Conservation (phyloP, 2,888 invertebrate genomes). For the Laspeyria flexula region DNA sequence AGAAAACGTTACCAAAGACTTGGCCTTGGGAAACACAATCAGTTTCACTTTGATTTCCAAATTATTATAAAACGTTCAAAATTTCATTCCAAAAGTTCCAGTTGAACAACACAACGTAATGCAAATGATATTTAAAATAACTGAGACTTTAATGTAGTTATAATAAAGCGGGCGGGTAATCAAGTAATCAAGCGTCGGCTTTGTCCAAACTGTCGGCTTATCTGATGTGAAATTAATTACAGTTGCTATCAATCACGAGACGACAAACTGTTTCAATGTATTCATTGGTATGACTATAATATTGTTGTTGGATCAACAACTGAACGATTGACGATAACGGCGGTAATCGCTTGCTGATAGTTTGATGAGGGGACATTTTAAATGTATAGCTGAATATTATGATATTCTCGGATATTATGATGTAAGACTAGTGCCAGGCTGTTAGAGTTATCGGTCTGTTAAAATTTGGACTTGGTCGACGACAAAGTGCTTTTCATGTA, state of each 20-base stretch:
- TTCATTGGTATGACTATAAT: slow-evolving; percentile 25
- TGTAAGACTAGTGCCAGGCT: too few relatives aligned
- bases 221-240: slow-evolving; percentile 72
- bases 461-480: too few relatives aligned
- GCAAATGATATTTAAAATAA: background rate
- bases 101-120: too few relatives aligned
- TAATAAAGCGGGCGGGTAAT: slow-evolving; percentile 53
- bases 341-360: slow-evolving; percentile 9
- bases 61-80: too few relatives aligned
- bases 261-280: slow-evolving; percentile 41
- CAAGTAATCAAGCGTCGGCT: slow-evolving; percentile 61
- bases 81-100: too few relatives aligned
- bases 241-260: slow-evolving; percentile 64
- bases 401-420: too few relatives aligned
- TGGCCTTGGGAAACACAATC: too few relatives aligned
- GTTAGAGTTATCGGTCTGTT: too few relatives aligned
- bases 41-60: too few relatives aligned
- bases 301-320: slow-evolving; percentile 31
- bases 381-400: background rate
- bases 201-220: slow-evolving; percentile 69
- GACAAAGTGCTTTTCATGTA: too few relatives aligned
- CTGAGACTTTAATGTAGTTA: slow-evolving; percentile 38
- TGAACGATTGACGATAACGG: slow-evolving; percentile 22
- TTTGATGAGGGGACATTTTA: background rate
- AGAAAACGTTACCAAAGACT: too few relatives aligned